Percentiles rank a stretch among this genome's conserved stretches.
phyloP scores from a whole-genome alignment of 2,797 vertebrate genomes.

The Gallinago solitaria region DNA sequence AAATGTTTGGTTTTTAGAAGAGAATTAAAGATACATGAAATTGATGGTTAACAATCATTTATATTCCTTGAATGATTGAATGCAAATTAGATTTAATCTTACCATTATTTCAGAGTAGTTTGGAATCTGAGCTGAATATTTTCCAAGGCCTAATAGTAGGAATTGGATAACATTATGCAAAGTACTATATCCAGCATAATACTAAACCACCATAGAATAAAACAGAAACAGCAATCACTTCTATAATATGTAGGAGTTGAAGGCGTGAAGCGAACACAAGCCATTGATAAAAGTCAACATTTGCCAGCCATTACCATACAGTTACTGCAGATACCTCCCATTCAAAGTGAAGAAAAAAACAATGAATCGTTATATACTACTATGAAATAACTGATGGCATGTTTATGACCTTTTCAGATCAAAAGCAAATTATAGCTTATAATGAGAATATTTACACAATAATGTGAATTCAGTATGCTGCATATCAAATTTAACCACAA shows the following conservation, averaged over 20 bases:
- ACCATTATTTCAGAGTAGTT: slow-evolving; percentile 40
- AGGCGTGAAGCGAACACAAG: slow-evolving; percentile 36
- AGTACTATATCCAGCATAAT: slow-evolving; percentile 48
- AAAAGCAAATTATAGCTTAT: slow-evolving; percentile 67
- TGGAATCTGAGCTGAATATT: slow-evolving; percentile 49
- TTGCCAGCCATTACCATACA: slow-evolving; percentile 51
- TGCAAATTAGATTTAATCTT: slow-evolving; percentile 55
- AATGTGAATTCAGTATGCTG: slow-evolving; percentile 59
- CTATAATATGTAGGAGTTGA: slow-evolving; percentile 51
- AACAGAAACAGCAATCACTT: slow-evolving; percentile 58
- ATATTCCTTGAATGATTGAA: background rate
- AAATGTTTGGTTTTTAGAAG: slow-evolving; percentile 3
- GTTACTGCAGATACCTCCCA: slow-evolving; percentile 28
- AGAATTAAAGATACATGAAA: slow-evolving; percentile 24
- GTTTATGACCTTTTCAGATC: slow-evolving; percentile 69
- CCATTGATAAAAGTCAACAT: slow-evolving; percentile 68
- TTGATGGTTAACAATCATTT: slow-evolving; percentile 17
- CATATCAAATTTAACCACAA: slow-evolving; percentile 66
- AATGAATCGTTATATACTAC: background rate
- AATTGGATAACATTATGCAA: slow-evolving; percentile 60
- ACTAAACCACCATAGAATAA: slow-evolving; percentile 41
- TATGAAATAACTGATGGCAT: slow-evolving; percentile 59
- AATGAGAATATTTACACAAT: slow-evolving; percentile 71
- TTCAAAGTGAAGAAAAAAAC: background rate
- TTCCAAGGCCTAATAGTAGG: slow-evolving; percentile 52